These are phyloP conservation scores for Harpagoxenus sublaevis DNA, from an alignment of 2,888 invertebrate species.

Conservation along the genomic window DNA sequence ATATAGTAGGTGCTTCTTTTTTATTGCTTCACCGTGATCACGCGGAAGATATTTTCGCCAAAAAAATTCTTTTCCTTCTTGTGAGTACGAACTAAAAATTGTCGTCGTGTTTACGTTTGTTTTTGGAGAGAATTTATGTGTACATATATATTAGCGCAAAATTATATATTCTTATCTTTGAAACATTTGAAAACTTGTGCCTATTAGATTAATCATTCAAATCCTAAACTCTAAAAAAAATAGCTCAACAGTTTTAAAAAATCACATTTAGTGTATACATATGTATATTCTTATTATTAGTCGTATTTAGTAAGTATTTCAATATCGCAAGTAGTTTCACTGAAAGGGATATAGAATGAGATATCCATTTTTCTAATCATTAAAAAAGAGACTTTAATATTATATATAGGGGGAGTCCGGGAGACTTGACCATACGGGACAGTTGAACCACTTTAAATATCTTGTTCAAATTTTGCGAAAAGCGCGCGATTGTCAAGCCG, in stretches of 20 bases:
- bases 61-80: constrained; percentile 25
- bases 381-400: too few relatives aligned
- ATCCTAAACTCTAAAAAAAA: background rate
- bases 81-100: background rate
- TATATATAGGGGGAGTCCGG: too few relatives aligned
- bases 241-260: background rate
- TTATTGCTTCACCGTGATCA: constrained; percentile 9
- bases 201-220: background rate
- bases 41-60: constrained; percentile 31
- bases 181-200: background rate
- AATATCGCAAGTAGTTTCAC: background rate
- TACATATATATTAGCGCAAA: background rate
- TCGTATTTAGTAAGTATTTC: background rate
- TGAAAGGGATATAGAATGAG: background rate
- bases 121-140: background rate
- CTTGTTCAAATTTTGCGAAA: too few relatives aligned
- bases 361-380: background rate
- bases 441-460: too few relatives aligned
- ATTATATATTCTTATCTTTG: background rate
- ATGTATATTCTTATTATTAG: background rate
- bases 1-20: constrained; percentile 35
- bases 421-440: too few relatives aligned
- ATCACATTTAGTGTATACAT: too few relatives aligned
- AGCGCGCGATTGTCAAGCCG: too few relatives aligned
- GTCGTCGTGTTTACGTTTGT: background rate